Base-by-base conservation (phyloP, 2,797 vertebrate genomes). In the Peromyscus attwateri region DNA sequence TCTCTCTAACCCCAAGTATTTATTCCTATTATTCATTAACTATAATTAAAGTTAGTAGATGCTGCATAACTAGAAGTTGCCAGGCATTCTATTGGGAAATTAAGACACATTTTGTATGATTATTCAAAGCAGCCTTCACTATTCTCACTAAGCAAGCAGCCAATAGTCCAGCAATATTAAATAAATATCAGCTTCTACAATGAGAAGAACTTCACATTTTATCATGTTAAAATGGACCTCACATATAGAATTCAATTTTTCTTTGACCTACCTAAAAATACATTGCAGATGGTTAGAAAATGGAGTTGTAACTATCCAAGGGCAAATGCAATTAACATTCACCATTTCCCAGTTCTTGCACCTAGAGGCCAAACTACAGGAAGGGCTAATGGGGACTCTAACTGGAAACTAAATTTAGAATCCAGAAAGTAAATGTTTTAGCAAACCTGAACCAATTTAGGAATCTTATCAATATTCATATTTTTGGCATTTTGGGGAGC, bases 401-500 rank as follows among this genome's bases (percentile, higher is more conserved):
- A 49, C 62, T 79, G 14, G 49, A 62, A 68, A 87, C 43, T 64
- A 79, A 93, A 92, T 60, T 68, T 92, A 90, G 76, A 91, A 83
- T 62, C 85, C 75, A 93, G 70, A 62, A 93, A 85, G 49, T 23
- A 83, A 83, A 40, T 60, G 49, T 57, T 87, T 89, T 62, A 93
- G 13, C 49, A 83, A 89, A 83, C 46, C 43, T 43, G 8, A 19
- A 55, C 77, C 43, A 77, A 77, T 77, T 96, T 87, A 81, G 29
- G 7, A 55, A 92, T 34, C 57, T 91, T 52, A 94, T 92, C 93
- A 95, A 93, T 84, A 97, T 96, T 91, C 70, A 96, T 70, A 60
- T 29, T 46, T 49, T 87, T 57, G n/a, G 2, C 92, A 85, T 96
- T 97, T 95, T 17, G n/a, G 76, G 91, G 55, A 87, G 31, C 17